Evolutionary conservation across 2,888 invertebrate species (phyloP).

Genomic region (Cyrtodaria siliqua): DNA sequence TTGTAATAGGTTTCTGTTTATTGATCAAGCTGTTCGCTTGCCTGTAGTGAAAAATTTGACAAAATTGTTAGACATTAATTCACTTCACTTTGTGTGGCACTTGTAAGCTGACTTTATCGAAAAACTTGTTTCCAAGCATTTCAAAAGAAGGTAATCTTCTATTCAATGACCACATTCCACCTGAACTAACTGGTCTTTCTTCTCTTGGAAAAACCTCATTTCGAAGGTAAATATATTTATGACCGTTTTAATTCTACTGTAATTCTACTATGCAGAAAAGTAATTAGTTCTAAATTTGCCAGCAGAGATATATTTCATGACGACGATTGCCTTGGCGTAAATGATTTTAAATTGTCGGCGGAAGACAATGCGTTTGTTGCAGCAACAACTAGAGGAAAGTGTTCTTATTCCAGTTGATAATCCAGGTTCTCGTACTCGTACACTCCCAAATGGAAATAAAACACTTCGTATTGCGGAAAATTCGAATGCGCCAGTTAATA

Average conservation of each 20-base stretch:
- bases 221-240: slow-evolving; percentile 23
- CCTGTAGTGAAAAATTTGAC: not conserved
- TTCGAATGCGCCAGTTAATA: slow-evolving; percentile 19
- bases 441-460: too few relatives aligned
- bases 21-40: not conserved
- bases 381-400: too few relatives aligned
- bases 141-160: slow-evolving; percentile 13
- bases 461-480: slow-evolving; percentile 6
- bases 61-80: not conserved
- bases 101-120: not conserved
- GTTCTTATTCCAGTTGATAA: too few relatives aligned
- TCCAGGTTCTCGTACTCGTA: too few relatives aligned
- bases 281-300: slow-evolving; percentile 34
- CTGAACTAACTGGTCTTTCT: slow-evolving; percentile 8
- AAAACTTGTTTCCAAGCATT: slow-evolving; percentile 3
- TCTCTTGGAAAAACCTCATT: slow-evolving; percentile 7
- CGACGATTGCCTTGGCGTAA: too few relatives aligned
- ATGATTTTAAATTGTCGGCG: too few relatives aligned
- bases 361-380: too few relatives aligned
- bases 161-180: slow-evolving; percentile 8
- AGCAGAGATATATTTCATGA: slow-evolving; percentile 7
- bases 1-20: not conserved
- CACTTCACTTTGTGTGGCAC: not conserved
- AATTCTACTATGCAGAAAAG: slow-evolving; percentile 45
- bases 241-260: slow-evolving; percentile 39